A percentile compares a stretch with the other conserved stretches of the same genome.
Evolutionary conservation across 92 coral and sea anemone genomes (phyloP).

Genomic region (Zoanthus solanderi): DNA sequence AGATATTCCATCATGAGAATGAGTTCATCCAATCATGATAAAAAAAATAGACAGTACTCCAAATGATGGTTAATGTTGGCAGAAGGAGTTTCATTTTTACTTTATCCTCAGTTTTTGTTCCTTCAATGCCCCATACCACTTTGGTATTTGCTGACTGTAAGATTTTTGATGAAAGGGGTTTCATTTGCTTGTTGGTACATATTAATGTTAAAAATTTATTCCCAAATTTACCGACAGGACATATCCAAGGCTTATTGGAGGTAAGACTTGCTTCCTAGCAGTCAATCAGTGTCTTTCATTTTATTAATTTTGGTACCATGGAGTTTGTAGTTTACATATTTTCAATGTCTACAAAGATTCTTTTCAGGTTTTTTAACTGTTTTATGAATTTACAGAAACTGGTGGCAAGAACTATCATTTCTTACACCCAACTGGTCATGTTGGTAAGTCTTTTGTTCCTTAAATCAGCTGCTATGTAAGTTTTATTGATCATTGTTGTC

Average conservation of each 20-base stretch:
- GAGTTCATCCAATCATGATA: no score
- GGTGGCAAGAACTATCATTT: constrained; percentile 99
- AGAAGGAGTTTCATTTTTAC: no score
- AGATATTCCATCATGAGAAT: no score
- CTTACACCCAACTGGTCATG: constrained; percentile 83
- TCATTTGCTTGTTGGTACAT: neutral
- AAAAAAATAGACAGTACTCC: no score
- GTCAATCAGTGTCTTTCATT: neutral
- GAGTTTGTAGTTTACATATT: neutral
- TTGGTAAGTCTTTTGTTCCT: constrained; percentile 59
- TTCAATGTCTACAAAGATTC: neutral
- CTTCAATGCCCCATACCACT: no score
- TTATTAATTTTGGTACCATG: neutral
- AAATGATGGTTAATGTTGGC: no score
- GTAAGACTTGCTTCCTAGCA: constrained; percentile 49
- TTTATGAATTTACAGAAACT: constrained; percentile 68
- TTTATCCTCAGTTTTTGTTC: no score
- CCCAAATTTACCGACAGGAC: constrained; percentile 67
- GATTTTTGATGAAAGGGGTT: no score
- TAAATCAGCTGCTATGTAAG: no score
- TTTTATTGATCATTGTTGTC: no score
- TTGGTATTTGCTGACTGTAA: no score
- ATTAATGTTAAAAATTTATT: neutral
- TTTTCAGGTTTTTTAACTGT: neutral
- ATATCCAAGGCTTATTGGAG: constrained; percentile 94